These are phyloP conservation scores for zebrafish (Danio rerio) DNA, from an alignment of 2,113 vertebrate genomes.

Conservation along the genomic window GRCz12tu NC_133188.1:40653501-40654000, in stretches of 20 bases:
- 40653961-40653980: no score
- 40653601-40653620: conserved; percentile 84
- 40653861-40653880: no score
- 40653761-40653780: conserved; percentile 91
- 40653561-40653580: not conserved
- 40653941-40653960: no score
- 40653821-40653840: no score
- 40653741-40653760: conserved; percentile 85
- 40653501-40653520: no score
- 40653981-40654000: no score
- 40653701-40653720: conserved; percentile 85
- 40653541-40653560: not conserved
- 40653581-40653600: conserved; percentile 81
- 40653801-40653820: no score
- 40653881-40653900: no score
- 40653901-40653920: no score
- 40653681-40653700: conserved; percentile 77
- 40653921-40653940: no score
- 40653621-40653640: conserved; percentile 82
- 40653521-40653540: no score
- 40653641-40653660: conserved; percentile 83
- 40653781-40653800: conserved; percentile 21
- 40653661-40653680: conserved; percentile 81
- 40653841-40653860: no score
- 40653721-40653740: conserved; percentile 85